Conservation (phyloP, 2,888 invertebrate species). For the Dynastes grantii region DNA sequence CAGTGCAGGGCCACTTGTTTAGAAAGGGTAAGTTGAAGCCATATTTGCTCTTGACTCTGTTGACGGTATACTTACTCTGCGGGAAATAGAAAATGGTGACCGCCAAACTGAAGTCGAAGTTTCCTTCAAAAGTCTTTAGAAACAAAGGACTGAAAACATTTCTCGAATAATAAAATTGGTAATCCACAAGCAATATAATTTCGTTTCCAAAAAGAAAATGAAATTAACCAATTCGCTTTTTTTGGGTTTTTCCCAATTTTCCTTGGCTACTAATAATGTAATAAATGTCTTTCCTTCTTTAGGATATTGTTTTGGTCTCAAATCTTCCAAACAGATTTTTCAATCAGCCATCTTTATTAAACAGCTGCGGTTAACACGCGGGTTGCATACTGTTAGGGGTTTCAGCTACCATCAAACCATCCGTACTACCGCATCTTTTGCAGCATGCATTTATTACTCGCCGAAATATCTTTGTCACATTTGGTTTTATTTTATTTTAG, state of each 20-base stretch:
- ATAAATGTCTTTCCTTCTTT: too few species aligned
- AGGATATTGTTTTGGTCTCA: not conserved
- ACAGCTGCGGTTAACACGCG: not conserved
- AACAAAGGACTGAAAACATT: too few species aligned
- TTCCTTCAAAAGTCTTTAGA: not conserved
- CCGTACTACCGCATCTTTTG: not conserved
- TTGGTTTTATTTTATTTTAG: too few species aligned
- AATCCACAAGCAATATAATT: too few species aligned
- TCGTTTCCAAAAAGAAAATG: too few species aligned
- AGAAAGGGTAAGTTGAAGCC: slow-evolving; percentile 75
- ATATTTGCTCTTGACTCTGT: slow-evolving; percentile 37
- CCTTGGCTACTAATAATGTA: too few species aligned
- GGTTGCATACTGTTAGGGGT: not conserved
- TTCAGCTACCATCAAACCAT: not conserved
- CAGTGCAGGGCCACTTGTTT: slow-evolving; percentile 83
- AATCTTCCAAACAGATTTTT: too few species aligned
- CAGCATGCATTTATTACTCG: not conserved
- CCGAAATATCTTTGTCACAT: too few species aligned
- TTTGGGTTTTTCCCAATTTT: too few species aligned
- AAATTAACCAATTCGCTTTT: too few species aligned
- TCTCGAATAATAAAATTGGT: too few species aligned
- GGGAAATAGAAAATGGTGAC: slow-evolving; percentile 38
- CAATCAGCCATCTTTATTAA: too few species aligned
- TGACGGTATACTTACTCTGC: not conserved
- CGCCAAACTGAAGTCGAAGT: not conserved